Base-by-base conservation (phyloP, 2,797 vertebrate species). In the Characodon lateralis region DNA sequence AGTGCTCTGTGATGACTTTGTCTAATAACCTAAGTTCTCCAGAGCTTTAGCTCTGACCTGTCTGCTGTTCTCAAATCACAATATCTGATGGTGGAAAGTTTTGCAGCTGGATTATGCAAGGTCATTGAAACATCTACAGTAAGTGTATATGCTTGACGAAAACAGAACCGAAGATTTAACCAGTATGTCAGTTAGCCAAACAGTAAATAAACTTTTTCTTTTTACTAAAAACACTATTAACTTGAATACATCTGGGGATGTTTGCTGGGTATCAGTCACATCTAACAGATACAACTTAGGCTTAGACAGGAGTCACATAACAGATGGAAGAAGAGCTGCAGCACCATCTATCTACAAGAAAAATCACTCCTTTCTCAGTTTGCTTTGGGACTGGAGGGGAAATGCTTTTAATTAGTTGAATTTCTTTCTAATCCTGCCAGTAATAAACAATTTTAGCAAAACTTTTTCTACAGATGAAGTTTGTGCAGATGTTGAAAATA, bases 271-370 rank as follows among this genome's bases (percentile, higher is more conserved):
- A 13, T 51, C 9, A 69, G 24, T 26, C 12, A 26, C 22, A 26
- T 26, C 66, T 18, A 26, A 69, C 3, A 69, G 41, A n/a, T 46
- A 2, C 24, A 46, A 18, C 56, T 14, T 51, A 77, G 66, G 70
- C 28, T 20, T 26, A 70, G 22, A 26, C 56, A 77, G 20, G 65
- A 56, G 8, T 20, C 71, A 35, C 2, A 0, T 3, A 14, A 51
- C 7, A 59, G 48, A 51, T 50, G 24, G 70, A 79, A 78, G 41
- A 12, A 58, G 78, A 78, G 6, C 72, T 63, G 74, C 63, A 85
- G 90, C 85, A 59, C 89, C 90, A 87, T 81, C 91, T 90, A 77
- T 74, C 79, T 85, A 20, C 77, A 78, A 39, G 69, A 48, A 51
- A 71, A 46, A 26, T 22, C 59, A 18, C n/a, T 58, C n/a, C n/a